Base-by-base conservation (phyloP, 1,140 invertebrate species). In the Drosophila albomicans region DNA sequence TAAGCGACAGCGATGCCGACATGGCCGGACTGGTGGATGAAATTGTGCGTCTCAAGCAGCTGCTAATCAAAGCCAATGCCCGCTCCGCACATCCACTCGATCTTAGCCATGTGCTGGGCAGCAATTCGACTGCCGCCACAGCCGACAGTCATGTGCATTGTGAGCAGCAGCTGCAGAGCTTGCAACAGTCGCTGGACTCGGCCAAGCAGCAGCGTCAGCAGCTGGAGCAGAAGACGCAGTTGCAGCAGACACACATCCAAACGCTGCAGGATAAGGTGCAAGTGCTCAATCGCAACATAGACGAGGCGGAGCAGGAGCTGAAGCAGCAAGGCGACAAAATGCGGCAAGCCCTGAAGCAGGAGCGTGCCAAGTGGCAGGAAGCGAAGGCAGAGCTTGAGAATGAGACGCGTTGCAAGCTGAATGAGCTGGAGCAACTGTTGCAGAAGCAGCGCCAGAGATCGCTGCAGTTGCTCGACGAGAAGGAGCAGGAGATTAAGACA, bases 391-490 rank as follows among this genome's bases (percentile, higher is more conserved):
- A 94, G 25, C 77, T 94, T 3, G 94, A 95, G 77, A 93, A 57
- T 81, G 94, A 72, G 91, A 95, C 92, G 91, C 94, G 93, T 78
- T 94, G 93, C 58, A 94, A 95, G 86, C 91, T 96, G 1, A 91
- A 93, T 15, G 93, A 94, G 43, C 81, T 97, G 20, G 96, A 98
- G 82, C 95, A 95, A 54, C 95, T 97, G 82, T 91, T 97, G n/a
- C 93, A 95, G 48, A 95, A 96, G 62, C 97, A 98, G 84, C 93
- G 97, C 13, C 96, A 97, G 59, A 93, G 97, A 57, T 97, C 97
- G 11, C 93, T 97, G 5, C 94, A 94, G 1, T 91, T 98, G 5
- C 92, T 98, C 5, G 95, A 96, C 30, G 97, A 98, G 80, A 97
- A 97, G 59, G 96, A 98, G 79, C 94, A 95, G 74, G 96, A 97